Evolutionary conservation across 2,113 vertebrate species (phyloP).

Genomic region (Cercopithecus mona): DNA sequence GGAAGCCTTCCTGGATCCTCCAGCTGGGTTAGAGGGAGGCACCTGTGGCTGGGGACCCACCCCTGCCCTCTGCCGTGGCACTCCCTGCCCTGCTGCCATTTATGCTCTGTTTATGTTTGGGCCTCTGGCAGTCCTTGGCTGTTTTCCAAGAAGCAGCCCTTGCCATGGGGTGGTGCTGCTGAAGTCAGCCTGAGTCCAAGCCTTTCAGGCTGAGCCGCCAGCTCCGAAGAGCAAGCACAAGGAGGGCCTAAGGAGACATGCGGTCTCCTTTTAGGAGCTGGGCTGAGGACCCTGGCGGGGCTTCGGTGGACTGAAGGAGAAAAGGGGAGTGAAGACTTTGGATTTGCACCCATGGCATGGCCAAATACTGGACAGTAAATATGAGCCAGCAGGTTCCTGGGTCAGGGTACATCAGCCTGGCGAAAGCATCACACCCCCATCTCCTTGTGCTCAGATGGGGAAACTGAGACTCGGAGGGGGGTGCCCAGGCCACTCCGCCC

Average conservation of each 20-base stretch:
- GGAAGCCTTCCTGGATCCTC: neutral
- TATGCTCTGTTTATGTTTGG: neutral
- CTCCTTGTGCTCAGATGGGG: neutral
- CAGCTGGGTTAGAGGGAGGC: neutral
- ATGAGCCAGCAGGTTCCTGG: neutral
- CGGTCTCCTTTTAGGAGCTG: neutral
- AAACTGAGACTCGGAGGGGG: neutral
- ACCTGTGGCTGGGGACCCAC: neutral
- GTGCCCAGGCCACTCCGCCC: neutral
- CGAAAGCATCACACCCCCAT: neutral
- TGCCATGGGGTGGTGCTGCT: fast-evolving
- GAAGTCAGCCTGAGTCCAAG: neutral
- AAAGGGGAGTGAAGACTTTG: neutral
- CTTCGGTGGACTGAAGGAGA: neutral
- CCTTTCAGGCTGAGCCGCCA: neutral
- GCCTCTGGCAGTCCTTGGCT: neutral
- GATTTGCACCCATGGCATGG: neutral
- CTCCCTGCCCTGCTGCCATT: neutral
- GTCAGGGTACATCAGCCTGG: neutral
- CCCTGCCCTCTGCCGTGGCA: fast-evolving
- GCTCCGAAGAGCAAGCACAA: neutral
- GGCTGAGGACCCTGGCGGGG: neutral
- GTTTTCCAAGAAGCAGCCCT: neutral
- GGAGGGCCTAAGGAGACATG: neutral
- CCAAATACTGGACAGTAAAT: neutral